Conservation (phyloP, 2,113 vertebrate species). For the Furnarius figulus region DNA sequence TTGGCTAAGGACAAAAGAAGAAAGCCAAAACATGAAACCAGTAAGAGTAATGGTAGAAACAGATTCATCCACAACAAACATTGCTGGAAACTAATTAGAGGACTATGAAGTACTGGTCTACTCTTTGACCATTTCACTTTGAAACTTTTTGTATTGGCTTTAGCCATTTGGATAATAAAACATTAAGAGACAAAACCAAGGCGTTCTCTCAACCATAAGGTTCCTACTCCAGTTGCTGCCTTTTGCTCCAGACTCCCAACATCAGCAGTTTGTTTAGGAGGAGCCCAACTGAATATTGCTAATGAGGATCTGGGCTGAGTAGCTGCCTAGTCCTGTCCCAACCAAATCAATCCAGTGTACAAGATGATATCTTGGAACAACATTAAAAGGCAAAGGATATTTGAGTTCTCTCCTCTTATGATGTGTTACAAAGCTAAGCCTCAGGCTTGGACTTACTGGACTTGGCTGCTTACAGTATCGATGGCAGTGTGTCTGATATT, state of each 20-base stretch:
- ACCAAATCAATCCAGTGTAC: constrained; percentile 33
- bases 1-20: not conserved
- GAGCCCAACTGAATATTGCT: not conserved
- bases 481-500: not conserved
- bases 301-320: not conserved
- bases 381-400: constrained; percentile 23
- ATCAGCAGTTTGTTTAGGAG: not conserved
- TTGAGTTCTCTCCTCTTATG: constrained; percentile 25
- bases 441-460: constrained; percentile 17
- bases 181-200: not conserved
- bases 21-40: not conserved
- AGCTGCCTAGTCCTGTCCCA: not conserved
- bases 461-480: not conserved
- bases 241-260: not conserved
- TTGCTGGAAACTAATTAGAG: not conserved
- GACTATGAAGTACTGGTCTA: not conserved
- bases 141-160: not conserved
- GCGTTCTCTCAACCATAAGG: not conserved
- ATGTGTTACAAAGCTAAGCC: constrained; percentile 56
- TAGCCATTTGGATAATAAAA: not conserved
- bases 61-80: not conserved
- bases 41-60: not conserved
- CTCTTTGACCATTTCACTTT: not conserved
- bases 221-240: not conserved
- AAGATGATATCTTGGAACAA: constrained; percentile 50